Evolutionary conservation across 1,140 invertebrate species (phyloP).

Genomic region (Parasteatoda tepidariorum): DNA sequence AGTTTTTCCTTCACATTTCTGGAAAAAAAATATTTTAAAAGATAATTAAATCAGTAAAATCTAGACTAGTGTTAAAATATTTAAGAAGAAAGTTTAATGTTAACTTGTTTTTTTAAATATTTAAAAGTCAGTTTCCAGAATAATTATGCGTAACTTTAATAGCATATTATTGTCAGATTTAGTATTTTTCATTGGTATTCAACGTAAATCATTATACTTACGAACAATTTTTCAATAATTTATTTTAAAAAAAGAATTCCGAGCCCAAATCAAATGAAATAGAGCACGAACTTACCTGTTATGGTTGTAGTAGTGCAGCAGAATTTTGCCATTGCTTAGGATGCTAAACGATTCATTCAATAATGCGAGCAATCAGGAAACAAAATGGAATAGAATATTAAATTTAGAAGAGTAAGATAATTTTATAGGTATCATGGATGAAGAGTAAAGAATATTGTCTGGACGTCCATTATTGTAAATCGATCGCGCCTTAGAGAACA

Average conservation of each 20-base stretch:
- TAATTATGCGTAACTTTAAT: too few species aligned
- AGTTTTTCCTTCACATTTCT: too few species aligned
- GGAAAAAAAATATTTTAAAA: too few species aligned
- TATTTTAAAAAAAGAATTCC: neutral
- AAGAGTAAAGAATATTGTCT: neutral
- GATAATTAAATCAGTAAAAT: too few species aligned
- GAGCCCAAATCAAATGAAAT: neutral
- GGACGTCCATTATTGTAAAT: slow-evolving; percentile 32
- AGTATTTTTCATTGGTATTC: too few species aligned
- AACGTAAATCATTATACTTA: too few species aligned
- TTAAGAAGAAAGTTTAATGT: too few species aligned
- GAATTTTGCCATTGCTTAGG: neutral
- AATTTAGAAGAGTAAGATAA: neutral
- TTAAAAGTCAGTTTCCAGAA: too few species aligned
- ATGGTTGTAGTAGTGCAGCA: neutral
- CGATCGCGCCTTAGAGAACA: neutral
- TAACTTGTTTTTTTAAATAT: too few species aligned
- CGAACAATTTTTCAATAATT: too few species aligned
- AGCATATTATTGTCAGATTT: too few species aligned
- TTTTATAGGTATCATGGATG: neutral
- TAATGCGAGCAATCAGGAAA: neutral
- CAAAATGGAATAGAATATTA: neutral
- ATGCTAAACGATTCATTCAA: neutral
- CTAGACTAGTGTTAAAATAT: too few species aligned
- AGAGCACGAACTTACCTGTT: neutral